Evolutionary conservation across 2,113 vertebrate species (phyloP).

Genomic region (Antechinus flavipes): DNA sequence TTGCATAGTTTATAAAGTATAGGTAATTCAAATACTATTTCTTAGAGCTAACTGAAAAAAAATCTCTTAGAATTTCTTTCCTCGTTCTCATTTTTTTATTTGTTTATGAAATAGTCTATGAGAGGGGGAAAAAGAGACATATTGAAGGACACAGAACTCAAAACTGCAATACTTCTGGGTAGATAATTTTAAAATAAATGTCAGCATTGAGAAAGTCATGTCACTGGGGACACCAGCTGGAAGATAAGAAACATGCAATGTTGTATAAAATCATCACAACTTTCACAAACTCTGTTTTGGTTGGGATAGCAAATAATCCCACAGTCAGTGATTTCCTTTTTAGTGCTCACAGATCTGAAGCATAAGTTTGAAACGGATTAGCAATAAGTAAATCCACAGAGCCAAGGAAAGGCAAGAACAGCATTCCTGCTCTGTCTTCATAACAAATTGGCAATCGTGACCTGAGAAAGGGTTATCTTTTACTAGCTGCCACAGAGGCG

Average conservation of each 20-base stretch:
- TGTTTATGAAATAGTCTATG: not conserved
- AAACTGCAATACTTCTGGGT: not conserved
- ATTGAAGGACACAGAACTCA: not conserved
- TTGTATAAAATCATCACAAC: not conserved
- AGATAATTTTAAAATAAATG: not conserved
- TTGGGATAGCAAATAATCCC: conserved; percentile 43
- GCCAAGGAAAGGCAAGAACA: conserved; percentile 24
- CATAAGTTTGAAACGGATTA: conserved; percentile 45
- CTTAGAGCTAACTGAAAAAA: conserved; percentile 62
- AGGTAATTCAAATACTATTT: conserved; percentile 64
- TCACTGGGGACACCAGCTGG: not conserved
- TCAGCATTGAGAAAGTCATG: conserved; percentile 3
- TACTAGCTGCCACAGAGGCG: conserved; percentile 53
- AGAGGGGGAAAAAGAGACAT: not conserved
- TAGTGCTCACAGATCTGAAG: conserved; percentile 46
- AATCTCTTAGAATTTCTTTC: conserved; percentile 57
- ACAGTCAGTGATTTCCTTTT: conserved; percentile 24
- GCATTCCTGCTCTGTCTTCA: conserved; percentile 60
- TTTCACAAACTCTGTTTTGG: conserved; percentile 14
- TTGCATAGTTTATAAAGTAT: conserved; percentile 60
- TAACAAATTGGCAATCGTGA: conserved; percentile 59
- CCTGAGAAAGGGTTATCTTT: conserved; percentile 60
- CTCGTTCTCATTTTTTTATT: not conserved
- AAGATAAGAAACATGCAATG: not conserved
- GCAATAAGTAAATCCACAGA: conserved; percentile 36